A percentile compares a stretch with the other conserved stretches of the same genome.
Conservation (phyloP, 2,797 vertebrate species). For the Heteromormyrus szaboi region DNA sequence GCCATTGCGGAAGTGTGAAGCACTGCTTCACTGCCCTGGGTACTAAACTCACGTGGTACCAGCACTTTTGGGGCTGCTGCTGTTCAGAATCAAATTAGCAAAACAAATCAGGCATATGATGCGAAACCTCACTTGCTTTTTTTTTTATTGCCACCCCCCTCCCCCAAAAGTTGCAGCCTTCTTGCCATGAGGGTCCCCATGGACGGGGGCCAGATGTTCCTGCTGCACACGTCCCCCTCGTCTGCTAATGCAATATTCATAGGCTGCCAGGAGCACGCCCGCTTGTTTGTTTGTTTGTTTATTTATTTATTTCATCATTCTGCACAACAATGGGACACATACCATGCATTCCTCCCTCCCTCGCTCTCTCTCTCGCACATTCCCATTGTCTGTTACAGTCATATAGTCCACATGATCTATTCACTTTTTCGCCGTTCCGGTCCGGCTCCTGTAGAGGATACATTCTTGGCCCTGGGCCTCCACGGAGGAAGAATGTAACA, state of each 20-base stretch:
- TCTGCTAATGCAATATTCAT: conserved; percentile 78
- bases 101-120: conserved; percentile 73
- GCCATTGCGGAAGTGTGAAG: background rate
- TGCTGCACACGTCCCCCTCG: conserved; percentile 68
- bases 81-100: conserved; percentile 70
- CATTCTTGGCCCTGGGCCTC: background rate
- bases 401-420: background rate
- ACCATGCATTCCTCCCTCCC: conserved; percentile 46
- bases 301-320: conserved; percentile 70
- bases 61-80: conserved; percentile 45
- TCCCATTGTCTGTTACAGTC: background rate
- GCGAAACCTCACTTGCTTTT: conserved; percentile 50
- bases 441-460: background rate
- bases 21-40: background rate
- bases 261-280: conserved; percentile 54
- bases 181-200: conserved; percentile 71
- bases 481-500: background rate
- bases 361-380: conserved; percentile 14
- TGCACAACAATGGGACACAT: conserved; percentile 58
- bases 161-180: conserved; percentile 69
- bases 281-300: conserved; percentile 52
- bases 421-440: background rate
- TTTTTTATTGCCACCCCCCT: conserved; percentile 58
- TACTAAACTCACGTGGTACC: conserved; percentile 43
- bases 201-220: conserved; percentile 73